phyloP scores from a whole-genome alignment of 2,113 vertebrate genomes.

The Pachypanchax playfairii region DNA sequence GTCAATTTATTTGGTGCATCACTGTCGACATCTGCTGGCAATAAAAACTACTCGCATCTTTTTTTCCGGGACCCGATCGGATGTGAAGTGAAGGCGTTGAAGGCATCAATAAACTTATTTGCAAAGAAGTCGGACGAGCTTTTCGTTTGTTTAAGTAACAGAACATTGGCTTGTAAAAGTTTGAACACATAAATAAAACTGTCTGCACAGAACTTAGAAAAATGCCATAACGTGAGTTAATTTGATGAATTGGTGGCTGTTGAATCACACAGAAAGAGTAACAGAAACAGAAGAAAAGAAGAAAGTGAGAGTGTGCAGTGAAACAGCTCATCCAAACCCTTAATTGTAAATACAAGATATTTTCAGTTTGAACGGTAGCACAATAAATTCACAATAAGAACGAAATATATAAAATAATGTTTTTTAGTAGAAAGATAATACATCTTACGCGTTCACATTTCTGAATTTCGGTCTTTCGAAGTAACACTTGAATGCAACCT shows the following conservation, averaged over 20 bases:
- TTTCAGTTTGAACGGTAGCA: not conserved
- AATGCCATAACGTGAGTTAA: no score
- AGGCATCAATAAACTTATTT: not conserved
- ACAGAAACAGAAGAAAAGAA: no score
- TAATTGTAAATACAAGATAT: no score
- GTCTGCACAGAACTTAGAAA: no score
- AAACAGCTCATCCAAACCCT: no score
- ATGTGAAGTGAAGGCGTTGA: not conserved
- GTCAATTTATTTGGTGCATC: constrained; percentile 2
- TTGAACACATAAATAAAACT: no score
- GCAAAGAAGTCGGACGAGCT: not conserved
- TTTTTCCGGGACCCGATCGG: not conserved
- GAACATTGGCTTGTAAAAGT: no score
- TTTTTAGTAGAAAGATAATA: no score
- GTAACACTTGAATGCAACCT: constrained; percentile 40
- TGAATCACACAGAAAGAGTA: no score
- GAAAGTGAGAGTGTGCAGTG: no score
- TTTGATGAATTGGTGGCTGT: no score
- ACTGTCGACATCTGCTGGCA: constrained; percentile 60
- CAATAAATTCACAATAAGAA: not conserved
- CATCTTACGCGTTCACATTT: not conserved
- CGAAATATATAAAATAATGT: not conserved
- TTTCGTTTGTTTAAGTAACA: not conserved
- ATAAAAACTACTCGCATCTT: not conserved
- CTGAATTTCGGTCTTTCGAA: not conserved